Percentiles rank a stretch among this genome's conserved stretches.
Conservation (phyloP, 2,797 vertebrate genomes). For the Lepus oiostolus region DNA sequence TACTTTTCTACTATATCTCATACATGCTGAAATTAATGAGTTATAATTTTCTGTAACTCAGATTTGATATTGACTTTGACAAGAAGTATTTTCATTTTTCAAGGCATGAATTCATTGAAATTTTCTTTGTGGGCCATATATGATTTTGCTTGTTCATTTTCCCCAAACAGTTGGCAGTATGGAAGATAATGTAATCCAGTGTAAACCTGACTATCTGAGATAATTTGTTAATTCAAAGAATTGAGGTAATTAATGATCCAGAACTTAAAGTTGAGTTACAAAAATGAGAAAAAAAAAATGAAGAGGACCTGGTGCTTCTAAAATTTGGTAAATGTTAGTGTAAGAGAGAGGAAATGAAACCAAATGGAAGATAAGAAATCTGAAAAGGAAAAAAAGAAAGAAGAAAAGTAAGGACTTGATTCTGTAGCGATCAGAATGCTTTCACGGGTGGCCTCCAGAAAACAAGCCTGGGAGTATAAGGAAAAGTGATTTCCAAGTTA, state of each 20-base stretch:
- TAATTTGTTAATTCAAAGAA: background rate
- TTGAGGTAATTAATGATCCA: background rate
- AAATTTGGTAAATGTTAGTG: background rate
- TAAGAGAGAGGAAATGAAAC: conserved; percentile 9
- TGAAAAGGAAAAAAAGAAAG: background rate
- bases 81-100: background rate
- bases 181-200: background rate
- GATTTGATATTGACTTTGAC: conserved; percentile 11
- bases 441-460: conserved; percentile 34
- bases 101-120: conserved; percentile 47
- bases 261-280: background rate
- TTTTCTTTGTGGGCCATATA: background rate
- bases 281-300: background rate
- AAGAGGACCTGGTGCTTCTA: background rate
- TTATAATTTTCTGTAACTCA: background rate
- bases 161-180: background rate
- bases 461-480: background rate
- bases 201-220: background rate
- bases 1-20: background rate
- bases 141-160: background rate
- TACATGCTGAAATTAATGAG: background rate
- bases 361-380: background rate
- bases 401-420: conserved; percentile 23
- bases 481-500: background rate
- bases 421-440: background rate